Evolutionary conservation across 2,797 vertebrate genomes (phyloP).

Genomic region (Myotis myotis): DNA sequence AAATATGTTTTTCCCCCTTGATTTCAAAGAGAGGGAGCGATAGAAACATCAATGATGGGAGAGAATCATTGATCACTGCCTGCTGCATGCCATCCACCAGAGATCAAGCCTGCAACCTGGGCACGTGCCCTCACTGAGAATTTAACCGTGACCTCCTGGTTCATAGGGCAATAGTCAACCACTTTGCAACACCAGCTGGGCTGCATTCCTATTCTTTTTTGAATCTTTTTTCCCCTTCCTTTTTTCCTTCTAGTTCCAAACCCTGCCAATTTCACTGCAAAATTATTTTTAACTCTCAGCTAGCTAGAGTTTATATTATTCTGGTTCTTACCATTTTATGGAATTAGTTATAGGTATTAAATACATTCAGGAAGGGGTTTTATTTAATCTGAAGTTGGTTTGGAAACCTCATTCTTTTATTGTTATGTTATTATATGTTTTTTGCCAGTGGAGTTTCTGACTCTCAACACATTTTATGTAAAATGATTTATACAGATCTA

Average conservation of each 20-base stretch:
- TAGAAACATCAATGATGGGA: too few relatives aligned
- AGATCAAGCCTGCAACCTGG: too few relatives aligned
- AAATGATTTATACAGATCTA: background rate
- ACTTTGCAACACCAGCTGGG: too few relatives aligned
- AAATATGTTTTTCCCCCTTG: background rate
- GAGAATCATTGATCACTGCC: too few relatives aligned
- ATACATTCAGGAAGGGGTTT: background rate
- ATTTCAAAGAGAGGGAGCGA: too few relatives aligned
- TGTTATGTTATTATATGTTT: background rate
- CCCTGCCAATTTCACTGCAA: background rate
- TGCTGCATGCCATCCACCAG: too few relatives aligned
- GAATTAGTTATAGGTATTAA: background rate
- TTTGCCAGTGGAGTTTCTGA: background rate
- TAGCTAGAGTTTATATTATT: background rate
- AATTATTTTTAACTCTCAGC: background rate
- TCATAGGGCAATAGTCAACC: too few relatives aligned
- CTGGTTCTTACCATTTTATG: background rate
- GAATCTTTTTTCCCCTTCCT: background rate
- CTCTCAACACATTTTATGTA: background rate
- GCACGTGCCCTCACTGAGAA: too few relatives aligned
- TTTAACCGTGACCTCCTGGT: too few relatives aligned
- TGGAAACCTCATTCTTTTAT: background rate
- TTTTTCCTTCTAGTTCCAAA: background rate
- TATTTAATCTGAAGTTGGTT: background rate
- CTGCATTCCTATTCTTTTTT: fast-evolving